Conservation (phyloP, 2,888 invertebrate genomes). For the Pristionchus fissidentatus region DNA sequence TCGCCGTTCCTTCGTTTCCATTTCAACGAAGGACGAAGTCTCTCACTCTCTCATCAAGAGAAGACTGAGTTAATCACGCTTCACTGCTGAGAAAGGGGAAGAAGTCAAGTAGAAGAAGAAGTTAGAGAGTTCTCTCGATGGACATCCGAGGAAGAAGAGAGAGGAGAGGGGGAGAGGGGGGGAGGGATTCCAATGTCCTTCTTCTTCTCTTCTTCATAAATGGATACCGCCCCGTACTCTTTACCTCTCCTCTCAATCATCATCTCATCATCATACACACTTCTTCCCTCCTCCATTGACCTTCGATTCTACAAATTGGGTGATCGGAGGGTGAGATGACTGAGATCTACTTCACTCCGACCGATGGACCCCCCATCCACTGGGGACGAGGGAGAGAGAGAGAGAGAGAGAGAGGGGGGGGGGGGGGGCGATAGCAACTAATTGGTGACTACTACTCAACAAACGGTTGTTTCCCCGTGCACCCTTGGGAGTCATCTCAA, state of each 20-base stretch:
- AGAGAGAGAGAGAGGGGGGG: background rate
- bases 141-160: background rate
- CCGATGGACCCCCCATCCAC: background rate
- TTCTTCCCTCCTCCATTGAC: conserved; percentile 14
- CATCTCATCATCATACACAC: conserved; percentile 25
- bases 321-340: background rate
- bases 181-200: conserved; percentile 17
- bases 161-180: background rate
- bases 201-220: conserved; percentile 18
- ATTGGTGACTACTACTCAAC: conserved; percentile 11
- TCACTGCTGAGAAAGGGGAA: conserved; percentile 39
- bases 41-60: conserved; percentile 44
- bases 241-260: conserved; percentile 13
- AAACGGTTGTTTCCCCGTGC: conserved; percentile 5
- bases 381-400: background rate
- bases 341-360: background rate
- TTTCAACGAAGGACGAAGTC: background rate
- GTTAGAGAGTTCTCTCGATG: conserved; percentile 19
- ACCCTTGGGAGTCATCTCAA: conserved; percentile 36
- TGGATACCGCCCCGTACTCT: conserved; percentile 1
- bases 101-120: conserved; percentile 28
- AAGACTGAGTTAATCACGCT: conserved; percentile 6
- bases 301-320: conserved; percentile 24
- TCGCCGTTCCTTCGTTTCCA: background rate
- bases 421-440: conserved; percentile 1